Evolutionary conservation across 2,113 vertebrate genomes (phyloP), one percentile per base, ranked within the genome.

Genomic region (Hemiprocne comata): DNA sequence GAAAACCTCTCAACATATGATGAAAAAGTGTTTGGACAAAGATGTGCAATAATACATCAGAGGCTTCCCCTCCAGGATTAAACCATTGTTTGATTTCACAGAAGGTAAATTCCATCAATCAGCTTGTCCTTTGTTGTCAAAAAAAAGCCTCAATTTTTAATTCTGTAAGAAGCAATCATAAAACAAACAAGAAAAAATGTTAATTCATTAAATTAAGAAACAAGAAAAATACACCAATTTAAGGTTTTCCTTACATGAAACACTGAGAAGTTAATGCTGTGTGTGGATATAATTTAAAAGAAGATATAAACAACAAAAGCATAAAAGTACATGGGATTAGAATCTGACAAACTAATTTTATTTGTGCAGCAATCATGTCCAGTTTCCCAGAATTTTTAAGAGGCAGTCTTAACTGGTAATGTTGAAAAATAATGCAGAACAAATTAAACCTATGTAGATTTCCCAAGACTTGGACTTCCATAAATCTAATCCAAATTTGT

Each of bases 41-140:
- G 18, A 48, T 21, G 16, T 51, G 23, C 34, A 38, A 34, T 78
- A 80, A 62, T 74, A 34, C 8, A 89, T 57, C 44, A 77, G 38
- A 88, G 31, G 7, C n/a, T 87, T 76, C 54, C 38, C 23, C 21
- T 84, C 58, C 34, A 36, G 28, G 81, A 86, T 48, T 66, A 81
- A 83, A 94, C 1, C 2, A 34, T 26, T 60, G n/a, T 69, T 79
- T 90, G 42, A 86, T 87, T 96, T 96, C 84, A 93, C 48, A 93
- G 81, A 88, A 95, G 61, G 69, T 79, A 84, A 94, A 92, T 95
- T 93, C 69, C 60, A 91, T 86, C 75, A 70, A 70, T 95, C 78
- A 92, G 3, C 26, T 92, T 90, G 73, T 48, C 51, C 62, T 92
- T 64, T 80, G 40, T 53, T 83, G 84, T 75, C 66, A 90, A 58